These are phyloP conservation scores for Coreoperca whiteheadi DNA, from an alignment of 2,113 vertebrate genomes.

Conservation along the genomic window DNA sequence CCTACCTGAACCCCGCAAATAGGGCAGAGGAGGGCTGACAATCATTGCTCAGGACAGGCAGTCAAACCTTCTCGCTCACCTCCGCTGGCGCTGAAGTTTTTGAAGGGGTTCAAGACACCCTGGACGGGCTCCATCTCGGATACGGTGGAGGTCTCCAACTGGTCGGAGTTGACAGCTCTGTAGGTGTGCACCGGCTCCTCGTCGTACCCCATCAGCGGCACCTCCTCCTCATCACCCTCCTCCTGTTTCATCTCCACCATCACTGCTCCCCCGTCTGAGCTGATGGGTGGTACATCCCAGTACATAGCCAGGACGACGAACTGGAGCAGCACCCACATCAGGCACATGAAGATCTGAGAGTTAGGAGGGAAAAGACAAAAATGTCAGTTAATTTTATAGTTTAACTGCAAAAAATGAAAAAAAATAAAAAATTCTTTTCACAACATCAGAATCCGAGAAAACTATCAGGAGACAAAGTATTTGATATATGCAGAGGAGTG, in stretches of 20 bases:
- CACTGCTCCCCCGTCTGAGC: slow-evolving; percentile 45
- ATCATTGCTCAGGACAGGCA: slow-evolving; percentile 35
- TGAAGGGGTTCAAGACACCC: slow-evolving; percentile 62
- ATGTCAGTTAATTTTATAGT: not conserved
- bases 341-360: slow-evolving; percentile 89
- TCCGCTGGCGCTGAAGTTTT: slow-evolving; percentile 77
- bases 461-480: not conserved
- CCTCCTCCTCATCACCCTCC: slow-evolving; percentile 71
- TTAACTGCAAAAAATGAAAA: not conserved
- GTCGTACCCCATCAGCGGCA: slow-evolving; percentile 67
- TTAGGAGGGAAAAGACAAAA: not conserved
- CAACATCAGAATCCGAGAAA: slow-evolving; percentile 11
- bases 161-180: slow-evolving; percentile 58
- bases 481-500: slow-evolving; percentile 2
- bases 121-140: slow-evolving; percentile 21
- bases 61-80: slow-evolving; percentile 71
- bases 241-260: slow-evolving; percentile 71
- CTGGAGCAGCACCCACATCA: slow-evolving; percentile 87
- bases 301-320: slow-evolving; percentile 81
- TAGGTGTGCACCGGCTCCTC: slow-evolving; percentile 67
- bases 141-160: slow-evolving; percentile 34
- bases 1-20: slow-evolving; percentile 30
- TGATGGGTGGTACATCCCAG: slow-evolving; percentile 80
- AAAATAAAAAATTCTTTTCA: not conserved
- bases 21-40: slow-evolving; percentile 31